Conservation (phyloP, 2,113 vertebrate genomes). For the Typhlomys cinereus region DNA sequence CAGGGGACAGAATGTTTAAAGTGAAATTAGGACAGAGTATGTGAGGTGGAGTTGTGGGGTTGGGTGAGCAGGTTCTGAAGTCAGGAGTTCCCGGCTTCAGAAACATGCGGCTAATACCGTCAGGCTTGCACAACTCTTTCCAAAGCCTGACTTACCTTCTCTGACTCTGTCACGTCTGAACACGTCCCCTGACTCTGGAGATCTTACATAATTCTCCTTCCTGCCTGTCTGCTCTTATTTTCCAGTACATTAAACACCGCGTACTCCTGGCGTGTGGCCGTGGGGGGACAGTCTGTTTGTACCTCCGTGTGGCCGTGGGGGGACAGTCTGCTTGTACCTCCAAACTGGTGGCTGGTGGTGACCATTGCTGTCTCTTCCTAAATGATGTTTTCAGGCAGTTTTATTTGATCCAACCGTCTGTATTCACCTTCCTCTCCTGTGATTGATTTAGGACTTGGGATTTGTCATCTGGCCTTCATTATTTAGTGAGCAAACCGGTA, state of each 20-base stretch:
- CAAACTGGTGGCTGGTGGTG: background rate
- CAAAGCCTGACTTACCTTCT: background rate
- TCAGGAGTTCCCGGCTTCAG: background rate
- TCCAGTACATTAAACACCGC: background rate
- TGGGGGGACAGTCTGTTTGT: background rate
- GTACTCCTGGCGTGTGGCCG: background rate
- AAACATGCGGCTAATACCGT: background rate
- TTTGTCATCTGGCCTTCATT: background rate
- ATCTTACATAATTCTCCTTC: constrained; percentile 47
- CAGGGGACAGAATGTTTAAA: constrained; percentile 3
- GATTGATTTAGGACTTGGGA: background rate
- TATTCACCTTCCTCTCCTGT: background rate
- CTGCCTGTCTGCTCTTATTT: constrained; percentile 29
- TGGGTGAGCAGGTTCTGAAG: background rate
- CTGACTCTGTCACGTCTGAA: constrained; percentile 6
- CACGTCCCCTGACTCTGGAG: constrained; percentile 45
- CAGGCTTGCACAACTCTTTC: constrained; percentile 3
- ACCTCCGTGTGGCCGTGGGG: background rate
- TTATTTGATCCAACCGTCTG: background rate
- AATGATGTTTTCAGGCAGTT: background rate
- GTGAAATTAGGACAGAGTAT: background rate
- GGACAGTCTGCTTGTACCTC: background rate
- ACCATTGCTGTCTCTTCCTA: constrained; percentile 11
- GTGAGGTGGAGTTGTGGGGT: background rate
- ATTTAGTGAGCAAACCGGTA: background rate